phyloP scores from a whole-genome alignment of 2,888 invertebrate species.

The Cerastis rubricosa region DNA sequence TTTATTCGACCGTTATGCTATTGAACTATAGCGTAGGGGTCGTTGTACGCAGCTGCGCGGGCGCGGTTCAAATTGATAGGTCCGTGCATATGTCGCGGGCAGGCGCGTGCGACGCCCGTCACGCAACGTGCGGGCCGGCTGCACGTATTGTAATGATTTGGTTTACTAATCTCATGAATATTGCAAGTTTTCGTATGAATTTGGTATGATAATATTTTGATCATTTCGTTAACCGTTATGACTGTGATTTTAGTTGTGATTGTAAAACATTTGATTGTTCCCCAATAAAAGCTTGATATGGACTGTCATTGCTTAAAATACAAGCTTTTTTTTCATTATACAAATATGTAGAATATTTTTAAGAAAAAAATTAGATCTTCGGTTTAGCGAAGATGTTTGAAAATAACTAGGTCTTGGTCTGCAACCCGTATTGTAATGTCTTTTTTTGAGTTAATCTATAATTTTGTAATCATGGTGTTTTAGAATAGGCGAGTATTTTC shows the following conservation, averaged over 20 bases:
- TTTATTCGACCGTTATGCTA: slow-evolving; percentile 67
- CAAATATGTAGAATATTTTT: not conserved
- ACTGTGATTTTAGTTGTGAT: not conserved
- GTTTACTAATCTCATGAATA: slow-evolving; percentile 68
- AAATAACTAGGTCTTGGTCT: not conserved
- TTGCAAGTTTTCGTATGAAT: slow-evolving; percentile 25
- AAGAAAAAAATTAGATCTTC: not conserved
- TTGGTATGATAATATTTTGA: slow-evolving; percentile 22
- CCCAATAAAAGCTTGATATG: not conserved
- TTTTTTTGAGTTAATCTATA: not conserved
- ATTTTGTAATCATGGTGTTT: not conserved
- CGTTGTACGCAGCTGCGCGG: slow-evolving; percentile 88
- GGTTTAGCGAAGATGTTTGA: not conserved
- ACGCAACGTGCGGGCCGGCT: slow-evolving; percentile 71
- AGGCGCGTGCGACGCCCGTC: slow-evolving; percentile 80
- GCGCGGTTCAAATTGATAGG: slow-evolving; percentile 88
- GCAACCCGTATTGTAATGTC: no score
- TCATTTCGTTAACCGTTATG: not conserved
- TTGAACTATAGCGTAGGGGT: slow-evolving; percentile 75
- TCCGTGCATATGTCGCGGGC: slow-evolving; percentile 77
- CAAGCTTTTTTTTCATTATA: not conserved
- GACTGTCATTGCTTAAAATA: not conserved
- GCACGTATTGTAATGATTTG: slow-evolving; percentile 58
- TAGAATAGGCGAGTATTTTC: not conserved
- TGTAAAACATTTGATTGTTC: not conserved